phyloP scores from a whole-genome alignment of 2,888 invertebrate genomes.

The Apantesis nais region DNA sequence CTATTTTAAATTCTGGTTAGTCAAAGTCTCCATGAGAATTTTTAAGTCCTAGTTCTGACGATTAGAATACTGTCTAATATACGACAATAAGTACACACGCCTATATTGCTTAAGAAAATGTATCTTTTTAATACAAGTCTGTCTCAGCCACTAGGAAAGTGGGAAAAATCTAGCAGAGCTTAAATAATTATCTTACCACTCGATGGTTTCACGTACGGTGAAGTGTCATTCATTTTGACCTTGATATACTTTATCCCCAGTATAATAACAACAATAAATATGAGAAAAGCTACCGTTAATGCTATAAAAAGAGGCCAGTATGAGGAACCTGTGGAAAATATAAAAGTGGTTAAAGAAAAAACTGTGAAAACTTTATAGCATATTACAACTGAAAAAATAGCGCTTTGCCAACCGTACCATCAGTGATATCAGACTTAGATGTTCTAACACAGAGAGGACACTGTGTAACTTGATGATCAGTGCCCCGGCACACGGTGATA shows the following conservation, averaged over 20 bases:
- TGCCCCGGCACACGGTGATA: slow-evolving; percentile 70
- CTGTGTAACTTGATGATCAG: slow-evolving; percentile 75
- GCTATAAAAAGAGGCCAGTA: slow-evolving; percentile 78
- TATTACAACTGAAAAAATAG: background rate
- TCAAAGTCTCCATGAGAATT: too few species aligned
- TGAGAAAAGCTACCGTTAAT: slow-evolving; percentile 74
- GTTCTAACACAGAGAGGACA: slow-evolving; percentile 78
- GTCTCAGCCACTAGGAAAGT: background rate
- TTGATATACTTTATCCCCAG: slow-evolving; percentile 80
- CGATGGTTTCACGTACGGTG: slow-evolving; percentile 77
- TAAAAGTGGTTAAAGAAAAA: background rate
- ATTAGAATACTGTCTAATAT: too few species aligned
- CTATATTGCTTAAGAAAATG: background rate
- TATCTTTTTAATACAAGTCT: too few species aligned
- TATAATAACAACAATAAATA: slow-evolving; percentile 75
- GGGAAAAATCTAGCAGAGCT: background rate
- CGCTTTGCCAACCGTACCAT: slow-evolving; percentile 54
- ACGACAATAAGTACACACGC: too few species aligned
- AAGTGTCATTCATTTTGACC: slow-evolving; percentile 73
- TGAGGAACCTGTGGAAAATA: slow-evolving; percentile 68
- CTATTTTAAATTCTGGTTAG: background rate
- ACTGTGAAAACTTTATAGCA: background rate
- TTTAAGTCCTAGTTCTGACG: too few species aligned
- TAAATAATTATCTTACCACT: slow-evolving; percentile 61
- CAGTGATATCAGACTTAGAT: slow-evolving; percentile 72